These are phyloP conservation scores for Akabosia matsudoensis DNA, from an alignment of 1,140 invertebrate genomes.

Conservation along the genomic window DNA sequence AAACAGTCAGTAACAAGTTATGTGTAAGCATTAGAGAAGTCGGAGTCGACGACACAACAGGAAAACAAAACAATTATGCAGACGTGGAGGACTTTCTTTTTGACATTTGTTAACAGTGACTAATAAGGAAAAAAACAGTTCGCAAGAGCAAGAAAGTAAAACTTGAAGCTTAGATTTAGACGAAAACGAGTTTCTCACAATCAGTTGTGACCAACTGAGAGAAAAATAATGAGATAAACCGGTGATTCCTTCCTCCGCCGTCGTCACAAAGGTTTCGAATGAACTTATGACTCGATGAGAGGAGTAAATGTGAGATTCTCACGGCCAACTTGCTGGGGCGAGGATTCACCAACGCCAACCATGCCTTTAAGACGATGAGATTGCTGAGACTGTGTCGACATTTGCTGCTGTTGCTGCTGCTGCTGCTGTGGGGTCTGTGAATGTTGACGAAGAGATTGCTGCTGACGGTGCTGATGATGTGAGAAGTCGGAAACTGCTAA, in stretches of 20 bases:
- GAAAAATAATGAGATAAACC: slow-evolving; percentile 8
- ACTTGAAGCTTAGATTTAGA: not conserved
- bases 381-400: slow-evolving; percentile 12
- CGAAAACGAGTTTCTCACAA: not conserved
- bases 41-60: too few relatives aligned
- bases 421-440: slow-evolving; percentile 26
- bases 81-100: too few relatives aligned
- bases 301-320: slow-evolving; percentile 43
- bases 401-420: slow-evolving; percentile 31
- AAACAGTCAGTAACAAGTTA: too few relatives aligned
- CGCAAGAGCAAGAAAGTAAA: not conserved
- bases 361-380: slow-evolving; percentile 8
- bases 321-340: slow-evolving; percentile 31
- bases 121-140: not conserved
- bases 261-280: not conserved
- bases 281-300: slow-evolving; percentile 41
- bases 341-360: slow-evolving; percentile 22
- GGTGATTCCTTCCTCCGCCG: not conserved
- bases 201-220: not conserved
- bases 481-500: slow-evolving; percentile 41
- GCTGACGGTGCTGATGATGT: slow-evolving; percentile 31
- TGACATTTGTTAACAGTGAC: too few relatives aligned
- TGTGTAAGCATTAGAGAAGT: too few relatives aligned
- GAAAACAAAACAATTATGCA: too few relatives aligned
- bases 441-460: slow-evolving; percentile 14